Evolutionary conservation across 2,797 vertebrate genomes (phyloP), one percentile per base, ranked within the genome.

Genomic region (Gorsachius magnificus): DNA sequence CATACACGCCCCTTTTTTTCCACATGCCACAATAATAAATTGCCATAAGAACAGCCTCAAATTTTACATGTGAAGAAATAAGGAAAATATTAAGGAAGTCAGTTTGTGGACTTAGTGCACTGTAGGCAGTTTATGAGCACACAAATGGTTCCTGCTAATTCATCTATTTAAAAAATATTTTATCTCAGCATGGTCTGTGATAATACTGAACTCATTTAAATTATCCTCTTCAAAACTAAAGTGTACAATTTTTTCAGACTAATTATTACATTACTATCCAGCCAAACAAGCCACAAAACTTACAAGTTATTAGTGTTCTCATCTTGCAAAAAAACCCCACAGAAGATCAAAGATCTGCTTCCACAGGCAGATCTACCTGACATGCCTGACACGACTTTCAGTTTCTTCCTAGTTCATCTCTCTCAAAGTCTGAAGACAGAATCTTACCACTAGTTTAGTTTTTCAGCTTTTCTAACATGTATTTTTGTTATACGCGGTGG

Each of bases 1-100:
- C 25, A 68, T 0, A 1, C 6, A 22, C 5, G 1, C 8, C 6
- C 33, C 19, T 28, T 38, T 63, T 21, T 29, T 16, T 3, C 28
- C 58, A 83, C 31, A 22, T 60, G 54, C 33, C 70, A 76, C 56
- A 60, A 8, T 16, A 60, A 57, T 14, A 58, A 87, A 61, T 35
- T 9, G 63, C 18, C 29, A 7, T 2, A 35, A 75, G 22, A 89
- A 61, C 16, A 78, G 65, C 54, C 50, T 11, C 53, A 64, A 16
- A 21, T 86, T 31, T 71, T 38, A 61, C 25, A 81, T 6, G 8
- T 11, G 11, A 84, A 90, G 51, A 90, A 90, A 79, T 25, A 19
- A 31, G 35, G 22, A 31, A 45, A 88, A 75, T 9, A 46, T 36
- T 41, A 43, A 56, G 6, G 21, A 21, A 78, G 64, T n/a, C 33